phyloP scores from a whole-genome alignment of 2,797 vertebrate species.

The Notoglanidium macrostoma region DNA sequence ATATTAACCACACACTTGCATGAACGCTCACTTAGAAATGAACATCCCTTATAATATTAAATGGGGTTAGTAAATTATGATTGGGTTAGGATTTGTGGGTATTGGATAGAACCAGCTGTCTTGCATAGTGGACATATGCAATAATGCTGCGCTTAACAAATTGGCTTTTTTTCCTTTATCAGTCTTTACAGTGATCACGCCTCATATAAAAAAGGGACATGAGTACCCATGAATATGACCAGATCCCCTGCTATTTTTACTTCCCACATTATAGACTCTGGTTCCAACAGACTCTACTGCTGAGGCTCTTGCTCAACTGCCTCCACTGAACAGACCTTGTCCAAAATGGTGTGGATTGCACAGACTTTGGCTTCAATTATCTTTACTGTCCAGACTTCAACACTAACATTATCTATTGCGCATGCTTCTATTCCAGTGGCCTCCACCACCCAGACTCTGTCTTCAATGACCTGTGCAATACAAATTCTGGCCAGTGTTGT shows the following conservation, averaged over 20 bases:
- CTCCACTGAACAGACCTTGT: not conserved
- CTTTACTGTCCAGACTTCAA: not conserved
- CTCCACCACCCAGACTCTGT: not conserved
- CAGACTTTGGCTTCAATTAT: not conserved
- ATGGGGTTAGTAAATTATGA: no score
- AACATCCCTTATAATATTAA: no score
- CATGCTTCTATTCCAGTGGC: not conserved
- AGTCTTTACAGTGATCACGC: not conserved
- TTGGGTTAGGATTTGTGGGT: not conserved
- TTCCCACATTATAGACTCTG: not conserved
- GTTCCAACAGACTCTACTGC: not conserved
- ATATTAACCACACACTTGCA: slow-evolving; percentile 20
- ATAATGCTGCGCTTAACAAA: not conserved
- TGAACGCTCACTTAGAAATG: not conserved
- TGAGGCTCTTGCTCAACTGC: not conserved
- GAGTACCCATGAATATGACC: not conserved
- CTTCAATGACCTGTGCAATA: not conserved
- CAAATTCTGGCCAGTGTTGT: not conserved
- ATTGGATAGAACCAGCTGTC: not conserved
- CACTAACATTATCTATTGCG: not conserved
- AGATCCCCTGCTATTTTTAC: not conserved
- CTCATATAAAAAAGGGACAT: not conserved
- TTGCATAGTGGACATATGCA: not conserved
- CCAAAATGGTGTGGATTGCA: not conserved
- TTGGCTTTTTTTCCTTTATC: not conserved